phyloP scores from a whole-genome alignment of 1,140 invertebrate genomes.

The Eupristina koningsbergeri region DNA sequence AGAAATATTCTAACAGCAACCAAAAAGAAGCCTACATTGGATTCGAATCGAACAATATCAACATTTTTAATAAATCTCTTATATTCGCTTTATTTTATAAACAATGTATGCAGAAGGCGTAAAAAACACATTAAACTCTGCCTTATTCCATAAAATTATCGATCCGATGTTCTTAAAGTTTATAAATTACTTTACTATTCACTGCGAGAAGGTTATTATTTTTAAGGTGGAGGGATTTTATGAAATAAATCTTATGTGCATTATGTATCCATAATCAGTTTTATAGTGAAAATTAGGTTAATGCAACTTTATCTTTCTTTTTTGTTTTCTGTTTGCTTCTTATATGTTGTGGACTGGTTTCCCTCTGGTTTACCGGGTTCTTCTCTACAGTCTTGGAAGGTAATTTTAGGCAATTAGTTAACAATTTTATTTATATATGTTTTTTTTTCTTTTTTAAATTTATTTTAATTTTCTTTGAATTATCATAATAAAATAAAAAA shows the following conservation, averaged over 20 bases:
- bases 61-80: constrained; percentile 30
- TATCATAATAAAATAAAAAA: neutral
- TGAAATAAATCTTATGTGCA: constrained; percentile 1
- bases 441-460: constrained; percentile 33
- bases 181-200: too few species aligned
- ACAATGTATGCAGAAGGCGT: constrained; percentile 46
- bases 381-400: constrained; percentile 48
- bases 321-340: constrained; percentile 51
- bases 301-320: constrained; percentile 38
- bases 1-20: constrained; percentile 43
- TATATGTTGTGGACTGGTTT: constrained; percentile 33
- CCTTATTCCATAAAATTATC: neutral
- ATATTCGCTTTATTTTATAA: constrained; percentile 10
- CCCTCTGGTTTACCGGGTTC: constrained; percentile 32
- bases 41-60: constrained; percentile 36
- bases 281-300: constrained; percentile 22
- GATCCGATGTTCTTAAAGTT: neutral
- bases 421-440: constrained; percentile 18
- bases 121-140: constrained; percentile 17
- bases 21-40: constrained; percentile 40
- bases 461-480: constrained; percentile 1
- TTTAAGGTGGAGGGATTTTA: neutral
- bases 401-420: constrained; percentile 37
- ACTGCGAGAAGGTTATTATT: neutral
- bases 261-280: neutral